phyloP scores from a whole-genome alignment of 2,888 invertebrate species.

The Andricus quercusramuli region DNA sequence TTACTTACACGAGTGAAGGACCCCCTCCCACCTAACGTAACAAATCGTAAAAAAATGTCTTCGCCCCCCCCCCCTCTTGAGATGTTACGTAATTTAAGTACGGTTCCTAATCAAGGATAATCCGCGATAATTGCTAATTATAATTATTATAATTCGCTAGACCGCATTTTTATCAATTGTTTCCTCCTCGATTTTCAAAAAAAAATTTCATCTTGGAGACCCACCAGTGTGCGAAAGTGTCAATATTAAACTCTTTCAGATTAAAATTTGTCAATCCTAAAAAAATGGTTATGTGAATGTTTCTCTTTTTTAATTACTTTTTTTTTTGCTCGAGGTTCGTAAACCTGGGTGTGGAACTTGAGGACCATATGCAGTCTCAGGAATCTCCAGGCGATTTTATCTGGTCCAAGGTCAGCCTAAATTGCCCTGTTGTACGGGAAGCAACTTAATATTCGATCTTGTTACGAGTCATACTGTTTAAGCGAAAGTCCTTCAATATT shows the following conservation, averaged over 20 bases:
- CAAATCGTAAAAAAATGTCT: no score
- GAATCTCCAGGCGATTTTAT: constrained; percentile 59
- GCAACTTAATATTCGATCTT: constrained; percentile 43
- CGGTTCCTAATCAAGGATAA: no score
- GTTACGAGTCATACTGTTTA: constrained; percentile 51
- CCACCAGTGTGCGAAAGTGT: no score
- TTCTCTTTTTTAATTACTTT: neutral
- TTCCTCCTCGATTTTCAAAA: no score
- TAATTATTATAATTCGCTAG: no score
- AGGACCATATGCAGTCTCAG: neutral
- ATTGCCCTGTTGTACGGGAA: constrained; percentile 55
- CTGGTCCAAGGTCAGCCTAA: constrained; percentile 59
- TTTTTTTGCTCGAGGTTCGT: neutral
- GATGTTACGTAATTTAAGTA: no score
- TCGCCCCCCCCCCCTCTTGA: no score
- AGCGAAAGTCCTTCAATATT: constrained; percentile 54
- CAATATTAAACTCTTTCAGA: neutral
- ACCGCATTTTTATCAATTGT: no score
- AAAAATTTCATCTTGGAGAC: no score
- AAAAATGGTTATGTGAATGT: neutral
- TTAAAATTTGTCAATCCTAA: neutral
- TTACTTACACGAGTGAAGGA: no score
- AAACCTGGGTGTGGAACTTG: neutral
- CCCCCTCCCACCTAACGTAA: no score
- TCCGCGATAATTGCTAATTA: no score